Evolutionary conservation across 2,888 invertebrate genomes (phyloP).

Genomic region (Cantharis rufa): DNA sequence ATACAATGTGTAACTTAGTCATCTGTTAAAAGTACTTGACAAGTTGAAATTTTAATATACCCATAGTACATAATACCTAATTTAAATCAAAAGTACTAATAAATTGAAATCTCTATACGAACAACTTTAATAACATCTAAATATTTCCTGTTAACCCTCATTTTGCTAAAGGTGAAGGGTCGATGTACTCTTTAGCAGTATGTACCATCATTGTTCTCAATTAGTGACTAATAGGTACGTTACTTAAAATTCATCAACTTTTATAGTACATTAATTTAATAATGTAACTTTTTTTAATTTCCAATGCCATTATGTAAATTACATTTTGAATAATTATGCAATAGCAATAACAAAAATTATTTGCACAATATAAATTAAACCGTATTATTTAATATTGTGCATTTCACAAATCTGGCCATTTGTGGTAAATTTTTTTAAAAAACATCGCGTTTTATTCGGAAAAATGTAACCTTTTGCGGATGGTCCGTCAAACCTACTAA

Average conservation of each 20-base stretch:
- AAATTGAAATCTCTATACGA: background rate
- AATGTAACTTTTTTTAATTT: background rate
- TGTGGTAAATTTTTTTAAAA: no score
- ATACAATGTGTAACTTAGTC: background rate
- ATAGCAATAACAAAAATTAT: background rate
- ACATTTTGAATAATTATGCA: background rate
- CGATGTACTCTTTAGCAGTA: conserved; percentile 3
- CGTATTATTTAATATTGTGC: background rate
- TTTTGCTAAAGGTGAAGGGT: background rate
- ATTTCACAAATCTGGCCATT: no score
- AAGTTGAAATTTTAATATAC: background rate
- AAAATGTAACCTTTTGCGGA: no score
- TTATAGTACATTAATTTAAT: conserved; percentile 9
- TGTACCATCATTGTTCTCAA: conserved; percentile 3
- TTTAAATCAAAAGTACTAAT: conserved; percentile 3
- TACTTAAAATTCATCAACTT: conserved; percentile 4
- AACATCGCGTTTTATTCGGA: no score
- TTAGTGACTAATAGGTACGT: conserved; percentile 6
- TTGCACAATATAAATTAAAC: background rate
- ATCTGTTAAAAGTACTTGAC: background rate
- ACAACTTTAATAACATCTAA: conserved; percentile 1
- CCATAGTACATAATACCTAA: background rate
- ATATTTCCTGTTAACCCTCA: conserved; percentile 3
- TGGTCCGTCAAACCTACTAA: background rate
- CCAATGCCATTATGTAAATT: background rate